Conservation (phyloP, 2,113 vertebrate species). For the Rattus norvegicus region GRCr8 NC_086021.1:179845501-179846000, state of each 20-base stretch:
- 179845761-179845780: not conserved
- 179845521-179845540: no score
- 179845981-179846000: not conserved
- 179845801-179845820: not conserved
- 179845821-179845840: not conserved
- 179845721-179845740: not conserved
- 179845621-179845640: no score
- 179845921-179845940: not conserved
- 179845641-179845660: no score
- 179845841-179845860: not conserved
- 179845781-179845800: not conserved
- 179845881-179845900: not conserved
- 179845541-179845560: no score
- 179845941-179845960: not conserved
- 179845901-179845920: rapidly evolving
- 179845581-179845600: no score
- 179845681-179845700: not conserved
- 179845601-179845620: no score
- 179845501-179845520: no score
- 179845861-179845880: not conserved
- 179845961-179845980: not conserved
- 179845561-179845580: no score
- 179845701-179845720: not conserved
- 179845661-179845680: not conserved
- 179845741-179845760: no score